Base-by-base conservation (phyloP, 2,888 invertebrate genomes). In the Lasioglossum leucozonium region DNA sequence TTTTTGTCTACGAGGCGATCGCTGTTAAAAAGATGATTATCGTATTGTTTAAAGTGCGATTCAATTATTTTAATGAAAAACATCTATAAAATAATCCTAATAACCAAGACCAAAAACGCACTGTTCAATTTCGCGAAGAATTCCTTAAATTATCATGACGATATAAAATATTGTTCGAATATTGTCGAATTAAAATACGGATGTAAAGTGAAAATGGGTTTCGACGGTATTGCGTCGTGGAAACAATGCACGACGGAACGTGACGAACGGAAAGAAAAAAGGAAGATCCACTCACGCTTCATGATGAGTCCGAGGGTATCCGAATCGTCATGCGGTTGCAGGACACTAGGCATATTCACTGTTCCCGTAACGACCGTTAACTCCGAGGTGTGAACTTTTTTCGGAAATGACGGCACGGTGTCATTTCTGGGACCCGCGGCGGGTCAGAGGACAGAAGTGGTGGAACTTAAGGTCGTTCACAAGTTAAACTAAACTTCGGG, bases 401-500 rank as follows among this genome's bases (percentile, higher is more conserved):
- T 34, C 77, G 51, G 6, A 44, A 74, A 10, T 62, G 69, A 81
- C 42, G 47, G 67, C 3, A 73, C 71, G 65, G 30, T 69, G 75
- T 75, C 88, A 88, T 88, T 72, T 86, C 80, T 40, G 40, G 16
- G 69, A 77, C 30, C 26, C 71, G n/a, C 72, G 79, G 11, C 84
- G 81, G 90, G 88, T 91, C 90, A 87, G 89, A 82, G 88, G 86
- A 88, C 88, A 83, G 84, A 85, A 82, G 87, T 86, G 88, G 77
- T 84, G 89, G 87, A 85, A 88, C 92, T 90, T 91, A 86, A 88
- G 89, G 89, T 92, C 87, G 92, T 86, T 91, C 89, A 87, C 8
- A 88, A 90, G 91, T 84, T 89, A 92, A 92, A 92, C 92, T 92
- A 91, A 92, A 92, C 89, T 88, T 90, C 88, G 37, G 84, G 65